Conservation (phyloP, 2,797 vertebrate species). For the Oreochromis grahami region DNA sequence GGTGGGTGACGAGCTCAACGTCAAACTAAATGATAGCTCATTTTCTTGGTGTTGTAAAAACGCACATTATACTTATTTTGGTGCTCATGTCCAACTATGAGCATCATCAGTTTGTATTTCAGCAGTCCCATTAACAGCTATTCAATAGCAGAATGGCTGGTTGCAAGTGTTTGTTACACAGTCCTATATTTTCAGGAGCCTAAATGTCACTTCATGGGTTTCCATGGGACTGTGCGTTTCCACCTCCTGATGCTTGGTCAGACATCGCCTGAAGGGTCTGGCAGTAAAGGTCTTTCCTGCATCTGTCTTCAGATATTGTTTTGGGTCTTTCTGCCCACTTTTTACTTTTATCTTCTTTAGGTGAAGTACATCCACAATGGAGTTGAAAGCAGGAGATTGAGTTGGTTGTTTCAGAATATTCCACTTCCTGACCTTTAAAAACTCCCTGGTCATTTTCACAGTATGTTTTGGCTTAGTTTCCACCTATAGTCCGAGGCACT, state of each 20-base stretch:
- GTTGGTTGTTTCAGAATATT: neutral
- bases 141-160: neutral
- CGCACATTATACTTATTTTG: neutral
- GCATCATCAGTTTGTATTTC: neutral
- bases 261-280: neutral
- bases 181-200: neutral
- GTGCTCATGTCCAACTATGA: neutral
- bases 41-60: neutral
- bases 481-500: neutral
- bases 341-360: neutral
- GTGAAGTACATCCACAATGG: neutral
- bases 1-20: neutral
- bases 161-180: neutral
- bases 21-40: neutral
- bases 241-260: neutral
- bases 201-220: neutral
- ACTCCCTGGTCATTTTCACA: neutral
- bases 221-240: neutral
- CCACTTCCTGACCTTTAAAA: neutral
- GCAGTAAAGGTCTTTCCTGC: neutral
- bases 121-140: neutral
- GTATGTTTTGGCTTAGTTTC: neutral
- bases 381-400: neutral
- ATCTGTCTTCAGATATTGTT: neutral
- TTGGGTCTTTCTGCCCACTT: neutral